phyloP scores from a whole-genome alignment of 2,797 vertebrate genomes.

The Cercopithecus mitis region DNA sequence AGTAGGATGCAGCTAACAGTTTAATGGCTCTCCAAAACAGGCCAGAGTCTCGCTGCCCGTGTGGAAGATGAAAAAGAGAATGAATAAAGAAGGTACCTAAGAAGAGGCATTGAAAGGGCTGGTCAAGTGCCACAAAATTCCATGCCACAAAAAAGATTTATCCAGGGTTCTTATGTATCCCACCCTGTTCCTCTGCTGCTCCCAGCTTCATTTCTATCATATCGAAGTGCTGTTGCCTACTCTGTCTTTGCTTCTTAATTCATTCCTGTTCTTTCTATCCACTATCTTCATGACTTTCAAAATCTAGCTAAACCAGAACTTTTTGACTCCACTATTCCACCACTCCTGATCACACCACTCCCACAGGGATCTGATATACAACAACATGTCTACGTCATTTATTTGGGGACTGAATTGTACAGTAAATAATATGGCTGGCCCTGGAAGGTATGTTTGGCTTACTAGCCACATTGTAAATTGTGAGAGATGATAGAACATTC shows the following conservation, averaged over 20 bases:
- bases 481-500: not conserved
- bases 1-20: not conserved
- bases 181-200: not conserved
- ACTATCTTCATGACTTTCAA: not conserved
- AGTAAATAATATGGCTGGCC: slow-evolving; percentile 8
- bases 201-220: not conserved
- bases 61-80: not conserved
- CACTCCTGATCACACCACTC: not conserved
- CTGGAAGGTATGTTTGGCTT: not conserved
- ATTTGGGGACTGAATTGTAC: not conserved
- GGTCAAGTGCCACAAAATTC: not conserved
- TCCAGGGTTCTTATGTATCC: not conserved
- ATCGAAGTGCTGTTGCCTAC: not conserved
- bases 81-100: not conserved
- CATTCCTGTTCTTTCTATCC: not conserved
- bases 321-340: not conserved
- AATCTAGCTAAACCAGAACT: not conserved
- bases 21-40: not conserved
- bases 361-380: not conserved
- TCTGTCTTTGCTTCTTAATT: not conserved
- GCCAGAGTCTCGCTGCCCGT: not conserved
- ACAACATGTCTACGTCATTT: not conserved
- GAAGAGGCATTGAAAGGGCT: not conserved
- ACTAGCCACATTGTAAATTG: not conserved
- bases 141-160: too few species aligned